phyloP scores from a whole-genome alignment of 2,888 invertebrate genomes.

The Taenaris catops region DNA sequence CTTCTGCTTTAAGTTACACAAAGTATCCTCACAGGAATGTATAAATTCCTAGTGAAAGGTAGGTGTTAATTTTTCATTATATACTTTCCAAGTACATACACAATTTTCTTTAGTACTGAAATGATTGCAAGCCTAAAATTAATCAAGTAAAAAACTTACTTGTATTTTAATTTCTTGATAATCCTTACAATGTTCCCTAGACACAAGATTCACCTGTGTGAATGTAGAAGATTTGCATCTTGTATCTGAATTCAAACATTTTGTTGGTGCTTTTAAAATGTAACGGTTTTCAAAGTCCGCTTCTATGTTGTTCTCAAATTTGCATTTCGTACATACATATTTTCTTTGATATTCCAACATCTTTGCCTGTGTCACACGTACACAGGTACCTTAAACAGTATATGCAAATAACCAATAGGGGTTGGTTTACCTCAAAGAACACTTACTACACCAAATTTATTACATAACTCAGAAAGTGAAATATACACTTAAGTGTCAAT shows the following conservation, averaged over 20 bases:
- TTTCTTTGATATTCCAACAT: constrained; percentile 87
- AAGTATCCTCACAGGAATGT: too few relatives aligned
- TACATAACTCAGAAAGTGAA: too few relatives aligned
- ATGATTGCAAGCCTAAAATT: background rate
- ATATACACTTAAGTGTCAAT: too few relatives aligned
- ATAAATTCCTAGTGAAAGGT: too few relatives aligned
- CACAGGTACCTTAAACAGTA: constrained; percentile 83
- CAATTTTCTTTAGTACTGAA: too few relatives aligned
- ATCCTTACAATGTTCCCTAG: constrained; percentile 85
- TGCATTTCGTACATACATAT: constrained; percentile 89
- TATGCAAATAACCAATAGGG: background rate
- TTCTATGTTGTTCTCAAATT: constrained; percentile 81
- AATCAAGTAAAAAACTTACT: constrained; percentile 47
- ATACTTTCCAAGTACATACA: too few relatives aligned
- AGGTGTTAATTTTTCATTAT: too few relatives aligned
- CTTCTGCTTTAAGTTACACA: too few relatives aligned
- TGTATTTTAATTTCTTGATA: constrained; percentile 93
- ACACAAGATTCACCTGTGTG: constrained; percentile 70
- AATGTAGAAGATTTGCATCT: constrained; percentile 79
- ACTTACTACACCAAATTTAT: too few relatives aligned
- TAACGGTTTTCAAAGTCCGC: constrained; percentile 85
- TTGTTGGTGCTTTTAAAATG: constrained; percentile 74
- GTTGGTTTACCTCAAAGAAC: too few relatives aligned
- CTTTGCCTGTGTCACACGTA: constrained; percentile 86
- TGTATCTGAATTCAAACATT: constrained; percentile 74